Conservation (phyloP, 2,888 invertebrate species). For the Coleophora deauratella region DNA sequence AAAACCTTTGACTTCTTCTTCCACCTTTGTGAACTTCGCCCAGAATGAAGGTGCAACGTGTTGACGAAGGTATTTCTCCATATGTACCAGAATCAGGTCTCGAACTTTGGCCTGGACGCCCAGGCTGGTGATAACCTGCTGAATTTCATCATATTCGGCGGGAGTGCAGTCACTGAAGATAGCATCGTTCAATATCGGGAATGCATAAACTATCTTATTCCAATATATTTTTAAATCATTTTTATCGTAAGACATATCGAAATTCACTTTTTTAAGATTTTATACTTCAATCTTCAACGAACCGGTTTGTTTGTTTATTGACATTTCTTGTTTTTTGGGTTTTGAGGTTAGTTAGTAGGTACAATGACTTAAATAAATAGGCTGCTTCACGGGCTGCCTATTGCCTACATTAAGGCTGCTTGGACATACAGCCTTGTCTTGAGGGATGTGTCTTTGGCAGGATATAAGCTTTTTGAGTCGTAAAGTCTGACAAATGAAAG, state of each 20-base stretch:
- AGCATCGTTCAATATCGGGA: constrained; percentile 57
- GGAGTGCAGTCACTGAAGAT: constrained; percentile 48
- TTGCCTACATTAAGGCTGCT: no score
- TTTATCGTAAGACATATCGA: constrained; percentile 40
- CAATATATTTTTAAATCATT: constrained; percentile 53
- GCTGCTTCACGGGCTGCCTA: no score
- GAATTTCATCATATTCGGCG: constrained; percentile 55
- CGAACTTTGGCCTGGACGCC: constrained; percentile 56
- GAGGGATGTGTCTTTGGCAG: no score
- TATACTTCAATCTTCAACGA: no score
- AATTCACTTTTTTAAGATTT: not conserved
- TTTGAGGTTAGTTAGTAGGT: no score
- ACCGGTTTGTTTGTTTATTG: no score
- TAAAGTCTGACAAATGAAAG: no score
- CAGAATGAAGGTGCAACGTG: constrained; percentile 78
- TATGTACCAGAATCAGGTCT: constrained; percentile 53
- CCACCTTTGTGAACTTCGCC: constrained; percentile 73
- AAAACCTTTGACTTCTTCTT: constrained; percentile 74
- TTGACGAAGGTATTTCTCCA: constrained; percentile 76
- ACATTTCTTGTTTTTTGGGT: no score
- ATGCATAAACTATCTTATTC: constrained; percentile 62
- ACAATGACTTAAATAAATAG: no score
- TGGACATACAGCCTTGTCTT: no score
- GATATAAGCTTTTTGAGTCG: no score
- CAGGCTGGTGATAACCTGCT: constrained; percentile 48